Evolutionary conservation across 2,888 invertebrate genomes (phyloP).

Genomic region (Apoderus coryli): DNA sequence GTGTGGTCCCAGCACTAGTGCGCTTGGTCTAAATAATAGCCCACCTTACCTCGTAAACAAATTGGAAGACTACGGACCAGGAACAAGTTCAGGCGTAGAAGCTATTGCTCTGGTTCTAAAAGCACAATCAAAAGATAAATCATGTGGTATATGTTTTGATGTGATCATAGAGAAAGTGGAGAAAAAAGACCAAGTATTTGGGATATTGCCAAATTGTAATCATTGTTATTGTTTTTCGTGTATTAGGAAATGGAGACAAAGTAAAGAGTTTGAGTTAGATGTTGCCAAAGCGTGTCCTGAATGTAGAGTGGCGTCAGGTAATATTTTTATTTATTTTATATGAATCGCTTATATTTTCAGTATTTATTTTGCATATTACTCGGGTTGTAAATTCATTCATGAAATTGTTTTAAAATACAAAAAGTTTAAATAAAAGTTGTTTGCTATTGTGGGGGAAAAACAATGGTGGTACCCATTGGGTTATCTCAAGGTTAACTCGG

Average conservation of each 20-base stretch:
- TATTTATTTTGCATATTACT: too few species aligned
- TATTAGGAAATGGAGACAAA: conserved; percentile 21
- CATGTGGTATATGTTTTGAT: conserved; percentile 22
- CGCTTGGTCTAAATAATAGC: too few species aligned
- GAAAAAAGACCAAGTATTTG: conserved; percentile 18
- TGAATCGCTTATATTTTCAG: too few species aligned
- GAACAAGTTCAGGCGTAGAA: conserved; percentile 15
- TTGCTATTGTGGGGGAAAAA: too few species aligned
- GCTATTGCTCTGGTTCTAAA: conserved; percentile 13
- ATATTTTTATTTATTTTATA: too few species aligned
- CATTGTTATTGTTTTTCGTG: conserved; percentile 22
- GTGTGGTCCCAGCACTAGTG: too few species aligned
- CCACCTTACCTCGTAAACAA: too few species aligned
- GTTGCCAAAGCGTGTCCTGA: conserved; percentile 22
- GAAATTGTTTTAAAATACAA: too few species aligned
- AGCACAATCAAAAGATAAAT: conserved; percentile 16
- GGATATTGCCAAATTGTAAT: conserved; percentile 22
- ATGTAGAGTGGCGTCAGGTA: conserved; percentile 20
- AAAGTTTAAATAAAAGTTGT: too few species aligned
- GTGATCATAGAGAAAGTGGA: conserved; percentile 16
- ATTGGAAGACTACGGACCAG: too few species aligned
- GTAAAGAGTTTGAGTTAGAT: conserved; percentile 21
- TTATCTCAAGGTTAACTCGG: too few species aligned
- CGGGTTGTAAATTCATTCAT: too few species aligned
- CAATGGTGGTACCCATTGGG: neutral